Evolutionary conservation across 2,888 invertebrate species (phyloP).

Genomic region (Melipona beecheii): DNA sequence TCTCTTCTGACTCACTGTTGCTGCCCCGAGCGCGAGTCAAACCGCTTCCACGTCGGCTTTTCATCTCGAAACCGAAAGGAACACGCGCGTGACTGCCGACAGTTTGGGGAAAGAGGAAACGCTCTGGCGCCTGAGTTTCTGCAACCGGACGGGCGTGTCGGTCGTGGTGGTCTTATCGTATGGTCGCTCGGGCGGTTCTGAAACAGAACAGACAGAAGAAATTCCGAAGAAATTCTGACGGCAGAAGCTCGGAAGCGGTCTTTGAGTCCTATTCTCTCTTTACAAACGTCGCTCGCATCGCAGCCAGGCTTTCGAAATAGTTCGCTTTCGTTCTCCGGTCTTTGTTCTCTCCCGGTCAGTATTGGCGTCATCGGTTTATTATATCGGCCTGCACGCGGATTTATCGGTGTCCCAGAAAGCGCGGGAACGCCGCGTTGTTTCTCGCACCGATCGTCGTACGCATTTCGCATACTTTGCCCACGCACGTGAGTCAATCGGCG

Average conservation of each 20-base stretch:
- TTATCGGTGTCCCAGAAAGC: conserved; percentile 69
- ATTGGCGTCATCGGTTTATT: conserved; percentile 71
- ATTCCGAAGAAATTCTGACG: too few relatives aligned
- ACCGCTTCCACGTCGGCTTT: neutral
- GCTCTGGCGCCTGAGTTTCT: conserved; percentile 61
- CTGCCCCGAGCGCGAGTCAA: neutral
- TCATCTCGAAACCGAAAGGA: too few relatives aligned
- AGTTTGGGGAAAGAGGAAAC: neutral
- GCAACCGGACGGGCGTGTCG: conserved; percentile 67
- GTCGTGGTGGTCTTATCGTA: conserved; percentile 16
- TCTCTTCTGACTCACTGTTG: conserved; percentile 53
- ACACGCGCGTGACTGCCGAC: neutral
- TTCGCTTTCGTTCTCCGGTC: conserved; percentile 17
- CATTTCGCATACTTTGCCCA: conserved; percentile 78
- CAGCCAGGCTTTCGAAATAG: neutral
- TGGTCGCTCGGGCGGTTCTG: too few relatives aligned
- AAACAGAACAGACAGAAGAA: too few relatives aligned
- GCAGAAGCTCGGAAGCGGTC: too few relatives aligned
- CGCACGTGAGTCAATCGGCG: conserved; percentile 81
- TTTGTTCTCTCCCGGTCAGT: conserved; percentile 33
- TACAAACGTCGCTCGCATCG: too few relatives aligned
- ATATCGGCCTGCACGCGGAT: conserved; percentile 67
- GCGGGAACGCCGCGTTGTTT: conserved; percentile 57
- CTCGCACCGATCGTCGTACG: conserved; percentile 63
- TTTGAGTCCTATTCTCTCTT: too few relatives aligned